Percentiles rank a stretch among this genome's conserved stretches.
Evolutionary conservation across 1,140 invertebrate species (phyloP).

Genomic region (Bombyx mandarina): DNA sequence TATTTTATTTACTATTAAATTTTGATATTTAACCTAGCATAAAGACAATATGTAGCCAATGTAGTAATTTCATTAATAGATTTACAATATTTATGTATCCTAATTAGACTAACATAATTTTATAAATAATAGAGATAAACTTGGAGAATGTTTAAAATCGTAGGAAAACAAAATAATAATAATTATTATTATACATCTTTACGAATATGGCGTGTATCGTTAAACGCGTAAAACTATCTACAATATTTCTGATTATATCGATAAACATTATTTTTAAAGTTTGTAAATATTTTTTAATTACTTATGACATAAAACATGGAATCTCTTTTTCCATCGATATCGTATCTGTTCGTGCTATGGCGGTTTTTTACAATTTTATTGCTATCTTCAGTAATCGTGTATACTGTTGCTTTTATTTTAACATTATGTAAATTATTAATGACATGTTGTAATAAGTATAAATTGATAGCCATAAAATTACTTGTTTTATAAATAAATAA

Average conservation of each 20-base stretch:
- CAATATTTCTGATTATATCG: conserved; percentile 21
- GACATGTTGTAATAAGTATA: conserved; percentile 67
- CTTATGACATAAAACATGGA: conserved; percentile 61
- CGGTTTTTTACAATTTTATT: conserved; percentile 28
- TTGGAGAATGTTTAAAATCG: no score
- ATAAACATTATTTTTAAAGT: conserved; percentile 39
- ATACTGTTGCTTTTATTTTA: conserved; percentile 64
- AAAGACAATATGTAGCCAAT: no score
- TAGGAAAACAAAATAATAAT: no score
- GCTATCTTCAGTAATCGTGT: conserved; percentile 48
- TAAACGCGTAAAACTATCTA: not conserved
- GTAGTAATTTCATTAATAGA: no score
- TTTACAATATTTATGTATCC: no score
- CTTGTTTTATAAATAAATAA: conserved; percentile 69
- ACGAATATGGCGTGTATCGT: not conserved
- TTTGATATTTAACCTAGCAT: no score
- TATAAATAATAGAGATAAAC: no score
- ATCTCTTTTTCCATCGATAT: conserved; percentile 62
- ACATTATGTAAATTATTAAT: conserved; percentile 67
- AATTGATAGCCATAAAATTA: conserved; percentile 68
- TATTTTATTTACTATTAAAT: no score
- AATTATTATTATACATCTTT: no score
- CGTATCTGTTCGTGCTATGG: conserved; percentile 50
- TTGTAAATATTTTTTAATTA: conserved; percentile 48
- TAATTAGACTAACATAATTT: no score